Evolutionary conservation across 2,113 vertebrate species (phyloP).

Genomic region (Neofelis nebulosa): DNA sequence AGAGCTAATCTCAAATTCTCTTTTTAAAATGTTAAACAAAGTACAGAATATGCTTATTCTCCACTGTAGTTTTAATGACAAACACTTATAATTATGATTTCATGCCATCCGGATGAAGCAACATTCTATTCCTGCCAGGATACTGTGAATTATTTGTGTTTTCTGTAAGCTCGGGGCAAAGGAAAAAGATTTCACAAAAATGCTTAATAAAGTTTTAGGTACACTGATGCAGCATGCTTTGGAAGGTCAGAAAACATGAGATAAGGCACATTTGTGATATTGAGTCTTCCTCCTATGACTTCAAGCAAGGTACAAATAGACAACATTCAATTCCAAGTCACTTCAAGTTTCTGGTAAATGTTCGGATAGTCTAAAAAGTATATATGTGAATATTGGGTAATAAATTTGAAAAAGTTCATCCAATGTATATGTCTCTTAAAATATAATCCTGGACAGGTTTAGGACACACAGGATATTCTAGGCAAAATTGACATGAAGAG

Average conservation of each 20-base stretch:
- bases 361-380: background rate
- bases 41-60: background rate
- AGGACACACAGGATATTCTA: background rate
- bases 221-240: background rate
- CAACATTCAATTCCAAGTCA: background rate
- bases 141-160: background rate
- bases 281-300: background rate
- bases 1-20: background rate
- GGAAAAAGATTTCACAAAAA: background rate
- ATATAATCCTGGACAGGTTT: background rate
- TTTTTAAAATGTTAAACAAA: conserved; percentile 21
- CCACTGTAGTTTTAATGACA: background rate
- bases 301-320: background rate
- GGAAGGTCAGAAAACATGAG: background rate
- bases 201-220: background rate
- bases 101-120: background rate
- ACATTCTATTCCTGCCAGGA: background rate
- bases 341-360: background rate
- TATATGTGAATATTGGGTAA: background rate
- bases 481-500: background rate
- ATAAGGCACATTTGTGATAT: background rate
- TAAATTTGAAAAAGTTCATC: background rate
- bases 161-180: background rate
- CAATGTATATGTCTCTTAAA: background rate
- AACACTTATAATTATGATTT: background rate